Percentiles rank a stretch among this genome's conserved stretches.
These are phyloP conservation scores for Oreotrochilus melanogaster DNA, from an alignment of 2,113 vertebrate genomes.

Conservation along the genomic window DNA sequence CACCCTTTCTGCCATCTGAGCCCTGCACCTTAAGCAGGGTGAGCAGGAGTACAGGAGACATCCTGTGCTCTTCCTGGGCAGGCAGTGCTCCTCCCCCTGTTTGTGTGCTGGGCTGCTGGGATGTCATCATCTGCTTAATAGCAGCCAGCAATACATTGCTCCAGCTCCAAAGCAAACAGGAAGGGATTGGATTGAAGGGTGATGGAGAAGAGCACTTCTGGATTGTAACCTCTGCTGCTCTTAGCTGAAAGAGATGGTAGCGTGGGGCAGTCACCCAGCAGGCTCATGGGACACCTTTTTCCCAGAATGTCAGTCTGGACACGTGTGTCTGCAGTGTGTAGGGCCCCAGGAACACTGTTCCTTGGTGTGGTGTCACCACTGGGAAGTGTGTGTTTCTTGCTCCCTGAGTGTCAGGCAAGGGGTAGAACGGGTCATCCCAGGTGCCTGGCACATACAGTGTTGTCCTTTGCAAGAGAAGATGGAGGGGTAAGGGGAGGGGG, in stretches of 20 bases:
- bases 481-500: not conserved
- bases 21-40: not conserved
- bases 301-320: accelerated
- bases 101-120: not conserved
- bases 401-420: accelerated
- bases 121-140: not conserved
- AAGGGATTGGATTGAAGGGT: not conserved
- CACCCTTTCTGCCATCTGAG: not conserved
- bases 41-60: not conserved
- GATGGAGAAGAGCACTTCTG: not conserved
- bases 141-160: not conserved
- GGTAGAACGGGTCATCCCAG: too few relatives aligned
- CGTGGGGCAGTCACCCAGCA: accelerated
- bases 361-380: accelerated
- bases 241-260: too few relatives aligned
- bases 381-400: accelerated
- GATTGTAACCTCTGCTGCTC: not conserved
- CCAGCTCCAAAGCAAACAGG: not conserved
- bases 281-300: not conserved
- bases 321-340: accelerated
- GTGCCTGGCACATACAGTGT: too few relatives aligned
- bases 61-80: not conserved
- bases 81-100: not conserved
- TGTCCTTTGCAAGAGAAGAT: accelerated
- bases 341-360: accelerated